Base-by-base conservation (phyloP, 2,113 vertebrate genomes). In the Amphiprion ocellaris region DNA sequence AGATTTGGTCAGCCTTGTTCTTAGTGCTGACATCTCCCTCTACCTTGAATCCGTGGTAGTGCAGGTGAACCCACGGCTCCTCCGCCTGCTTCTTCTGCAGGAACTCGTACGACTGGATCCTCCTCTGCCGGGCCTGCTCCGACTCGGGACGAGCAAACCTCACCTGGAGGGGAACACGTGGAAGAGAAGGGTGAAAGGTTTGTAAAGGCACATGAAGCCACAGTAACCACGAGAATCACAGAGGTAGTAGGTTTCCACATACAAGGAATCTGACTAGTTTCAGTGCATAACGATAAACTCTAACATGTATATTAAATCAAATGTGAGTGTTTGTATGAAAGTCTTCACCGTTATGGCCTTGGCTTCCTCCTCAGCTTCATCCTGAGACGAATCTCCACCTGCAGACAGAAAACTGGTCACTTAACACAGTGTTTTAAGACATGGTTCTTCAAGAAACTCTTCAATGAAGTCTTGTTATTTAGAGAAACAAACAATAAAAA, bases 351-450 rank as follows among this genome's bases (percentile, higher is more conserved):
- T 99, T 83, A 99, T 96, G 83, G 99, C 97, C 73, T 99, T 99
- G 72, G 95, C 94, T 1, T 99, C 98, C 0, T 99, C 98, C 90
- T 99, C 98, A 0, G 95, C 96, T 91, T 99, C 98, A 61, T 99
- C 98, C 90, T 99, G 98, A 1, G 98, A 99, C 39, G 98, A 99
- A 87, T 99, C 98, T 76, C 98, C 98, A 26, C 96, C 97, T 98
- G 90, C 16, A 81, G 89, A 81, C 67, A 83, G 33, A 87, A 59
- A 50, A 68, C 64, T 23, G 33, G 26, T 70, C 28, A 82, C 30
- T 19, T 17, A 41, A 44, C 41, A 4, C 2, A 1, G 26, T 11
- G 24, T 24, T 47, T 24, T 12, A 49, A 7, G 15, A 2, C 26
- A 3, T 3, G 26, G 26, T 26, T 26, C 26, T 26, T 26, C 3